Conservation (phyloP, 2,888 invertebrate genomes). For the Acleris sparsana region DNA sequence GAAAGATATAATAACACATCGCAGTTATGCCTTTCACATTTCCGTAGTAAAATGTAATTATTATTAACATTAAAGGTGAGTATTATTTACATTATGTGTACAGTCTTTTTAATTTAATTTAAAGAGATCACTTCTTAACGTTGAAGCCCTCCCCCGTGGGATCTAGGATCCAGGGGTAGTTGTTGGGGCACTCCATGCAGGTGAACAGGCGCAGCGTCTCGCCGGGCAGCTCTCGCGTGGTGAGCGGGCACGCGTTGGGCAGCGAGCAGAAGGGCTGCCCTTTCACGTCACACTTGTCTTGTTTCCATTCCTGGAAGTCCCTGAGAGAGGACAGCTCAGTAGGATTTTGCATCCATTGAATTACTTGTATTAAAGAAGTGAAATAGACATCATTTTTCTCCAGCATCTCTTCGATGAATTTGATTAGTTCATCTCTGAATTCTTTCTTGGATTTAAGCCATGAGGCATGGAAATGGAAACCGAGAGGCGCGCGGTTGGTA, state of each 20-base stretch:
- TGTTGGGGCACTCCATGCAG: conserved; percentile 97
- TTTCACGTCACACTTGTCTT: conserved; percentile 96
- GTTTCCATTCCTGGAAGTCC: conserved; percentile 97
- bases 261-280: conserved; percentile 96
- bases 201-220: conserved; percentile 96
- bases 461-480: conserved; percentile 96
- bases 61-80: conserved; percentile 74
- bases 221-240: conserved; percentile 94
- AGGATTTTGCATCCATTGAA: conserved; percentile 98
- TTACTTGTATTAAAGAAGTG: conserved; percentile 94
- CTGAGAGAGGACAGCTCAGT: conserved; percentile 93
- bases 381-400: conserved; percentile 96
- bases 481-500: conserved; percentile 96
- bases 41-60: conserved; percentile 47
- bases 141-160: conserved; percentile 97
- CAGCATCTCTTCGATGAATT: conserved; percentile 96
- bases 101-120: conserved; percentile 79
- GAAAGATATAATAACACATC: conserved; percentile 35
- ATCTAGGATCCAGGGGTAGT: conserved; percentile 97
- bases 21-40: conserved; percentile 54
- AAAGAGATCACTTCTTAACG: conserved; percentile 88
- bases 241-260: conserved; percentile 95
- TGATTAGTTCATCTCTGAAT: conserved; percentile 94
- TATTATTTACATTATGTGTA: conserved; percentile 81
- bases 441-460: conserved; percentile 97